Conservation (phyloP, 2,797 vertebrate species). For the Sebastes taczanowskii region DNA sequence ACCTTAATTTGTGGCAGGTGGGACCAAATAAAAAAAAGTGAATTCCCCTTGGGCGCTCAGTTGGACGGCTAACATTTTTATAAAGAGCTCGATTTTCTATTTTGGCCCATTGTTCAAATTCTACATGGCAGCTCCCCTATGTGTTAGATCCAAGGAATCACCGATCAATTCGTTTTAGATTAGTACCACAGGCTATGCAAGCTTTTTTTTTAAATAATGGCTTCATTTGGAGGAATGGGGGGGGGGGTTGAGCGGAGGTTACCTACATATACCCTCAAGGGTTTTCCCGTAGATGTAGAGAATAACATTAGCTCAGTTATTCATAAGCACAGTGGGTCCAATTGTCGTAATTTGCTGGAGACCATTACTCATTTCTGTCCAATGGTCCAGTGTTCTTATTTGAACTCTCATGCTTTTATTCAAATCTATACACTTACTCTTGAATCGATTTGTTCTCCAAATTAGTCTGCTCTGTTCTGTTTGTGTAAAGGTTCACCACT, state of each 20-base stretch:
- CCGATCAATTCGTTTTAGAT: conserved; percentile 62
- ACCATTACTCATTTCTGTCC: conserved; percentile 25
- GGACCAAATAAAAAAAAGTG: conserved; percentile 33
- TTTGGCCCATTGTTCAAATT: conserved; percentile 45
- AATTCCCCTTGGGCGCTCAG: conserved; percentile 22
- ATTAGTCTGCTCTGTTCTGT: neutral
- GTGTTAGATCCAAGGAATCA: conserved; percentile 32
- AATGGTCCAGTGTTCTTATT: neutral
- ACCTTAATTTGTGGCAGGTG: conserved; percentile 44
- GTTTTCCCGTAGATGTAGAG: conserved; percentile 8
- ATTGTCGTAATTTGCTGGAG: conserved; percentile 8
- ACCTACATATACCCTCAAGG: conserved; percentile 30
- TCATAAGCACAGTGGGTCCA: conserved; percentile 32
- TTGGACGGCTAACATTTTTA: conserved; percentile 35
- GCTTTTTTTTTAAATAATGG: conserved; percentile 53
- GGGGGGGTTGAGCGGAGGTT: neutral
- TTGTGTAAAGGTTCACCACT: neutral
- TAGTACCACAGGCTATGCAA: conserved; percentile 40
- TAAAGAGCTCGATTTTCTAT: conserved; percentile 15
- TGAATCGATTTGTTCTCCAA: conserved; percentile 6
- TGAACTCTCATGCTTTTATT: neutral
- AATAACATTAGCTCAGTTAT: conserved; percentile 43
- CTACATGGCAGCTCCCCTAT: conserved; percentile 8
- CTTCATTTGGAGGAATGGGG: conserved; percentile 39
- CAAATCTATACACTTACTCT: neutral